These are phyloP conservation scores for Mustela lutreola DNA, from an alignment of 2,113 vertebrate species.

Conservation along the genomic window DNA sequence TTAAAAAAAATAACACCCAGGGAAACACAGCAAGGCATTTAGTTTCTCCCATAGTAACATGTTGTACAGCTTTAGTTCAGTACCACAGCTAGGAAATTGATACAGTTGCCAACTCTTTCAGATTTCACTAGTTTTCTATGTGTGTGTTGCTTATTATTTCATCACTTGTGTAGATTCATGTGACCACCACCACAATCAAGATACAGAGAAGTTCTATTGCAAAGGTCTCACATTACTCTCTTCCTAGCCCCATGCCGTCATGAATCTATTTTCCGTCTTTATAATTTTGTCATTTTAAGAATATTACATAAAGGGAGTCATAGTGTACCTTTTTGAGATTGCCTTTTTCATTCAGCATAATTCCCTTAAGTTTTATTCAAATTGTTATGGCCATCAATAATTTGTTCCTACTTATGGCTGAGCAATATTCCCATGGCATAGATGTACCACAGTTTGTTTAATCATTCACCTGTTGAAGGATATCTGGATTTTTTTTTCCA, in stretches of 20 bases:
- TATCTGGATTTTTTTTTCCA: not conserved
- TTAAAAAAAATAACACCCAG: not conserved
- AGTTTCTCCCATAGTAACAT: not conserved
- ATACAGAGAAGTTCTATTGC: not conserved
- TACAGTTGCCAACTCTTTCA: not conserved
- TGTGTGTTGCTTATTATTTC: not conserved
- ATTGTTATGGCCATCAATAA: not conserved
- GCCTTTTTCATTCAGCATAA: not conserved
- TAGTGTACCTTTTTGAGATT: not conserved
- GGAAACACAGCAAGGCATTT: too few species aligned
- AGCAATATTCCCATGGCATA: not conserved
- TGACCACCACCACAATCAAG: not conserved
- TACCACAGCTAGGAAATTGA: not conserved
- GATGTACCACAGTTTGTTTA: not conserved
- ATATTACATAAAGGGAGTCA: not conserved
- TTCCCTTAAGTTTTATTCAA: not conserved
- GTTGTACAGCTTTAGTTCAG: not conserved
- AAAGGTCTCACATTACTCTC: not conserved
- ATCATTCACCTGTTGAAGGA: conserved; percentile 9
- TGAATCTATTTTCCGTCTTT: not conserved
- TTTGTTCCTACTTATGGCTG: not conserved
- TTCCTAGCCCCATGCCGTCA: not conserved
- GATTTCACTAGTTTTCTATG: not conserved
- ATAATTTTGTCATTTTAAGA: not conserved
- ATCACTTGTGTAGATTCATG: not conserved